Percentiles rank a stretch among this genome's conserved stretches.
phyloP scores from a whole-genome alignment of 2,888 invertebrate genomes.

The Cyrtodaria siliqua region DNA sequence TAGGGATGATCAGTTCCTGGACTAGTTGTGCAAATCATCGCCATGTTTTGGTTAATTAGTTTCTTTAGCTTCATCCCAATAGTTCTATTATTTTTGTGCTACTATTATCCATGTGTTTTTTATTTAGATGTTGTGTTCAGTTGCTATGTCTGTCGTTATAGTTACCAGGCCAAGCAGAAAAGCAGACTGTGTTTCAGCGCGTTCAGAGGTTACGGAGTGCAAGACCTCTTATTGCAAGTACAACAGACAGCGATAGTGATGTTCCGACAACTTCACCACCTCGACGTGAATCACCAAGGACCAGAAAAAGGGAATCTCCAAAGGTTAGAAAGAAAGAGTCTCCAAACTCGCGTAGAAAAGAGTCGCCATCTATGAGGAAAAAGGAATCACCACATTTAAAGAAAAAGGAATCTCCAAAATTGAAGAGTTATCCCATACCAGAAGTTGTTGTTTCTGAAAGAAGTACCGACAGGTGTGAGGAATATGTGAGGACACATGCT shows the following conservation, averaged over 20 bases:
- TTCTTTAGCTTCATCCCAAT: too few relatives aligned
- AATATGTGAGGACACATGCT: constrained; percentile 42
- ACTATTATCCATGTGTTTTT: too few relatives aligned
- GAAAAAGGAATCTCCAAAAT: constrained; percentile 45
- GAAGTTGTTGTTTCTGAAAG: constrained; percentile 37
- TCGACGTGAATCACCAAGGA: constrained; percentile 51
- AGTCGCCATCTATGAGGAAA: constrained; percentile 50
- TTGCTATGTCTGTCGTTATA: constrained; percentile 3
- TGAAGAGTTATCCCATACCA: constrained; percentile 20
- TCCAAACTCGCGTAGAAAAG: constrained; percentile 41
- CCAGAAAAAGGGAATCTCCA: constrained; percentile 56
- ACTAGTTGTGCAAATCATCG: too few relatives aligned
- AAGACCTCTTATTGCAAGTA: constrained; percentile 51
- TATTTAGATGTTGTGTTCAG: too few relatives aligned
- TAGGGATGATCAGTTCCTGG: too few relatives aligned
- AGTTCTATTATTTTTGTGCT: too few relatives aligned
- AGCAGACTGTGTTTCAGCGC: constrained; percentile 61
- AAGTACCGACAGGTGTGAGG: constrained; percentile 56
- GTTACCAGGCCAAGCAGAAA: constrained; percentile 41
- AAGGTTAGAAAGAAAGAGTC: constrained; percentile 54
- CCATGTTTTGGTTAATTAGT: too few relatives aligned
- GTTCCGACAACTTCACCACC: constrained; percentile 48
- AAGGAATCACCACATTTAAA: constrained; percentile 38
- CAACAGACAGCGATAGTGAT: constrained; percentile 64
- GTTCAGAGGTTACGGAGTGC: constrained; percentile 60